Base-by-base conservation (phyloP, 2,113 vertebrate genomes). In the Canis aureus region DNA sequence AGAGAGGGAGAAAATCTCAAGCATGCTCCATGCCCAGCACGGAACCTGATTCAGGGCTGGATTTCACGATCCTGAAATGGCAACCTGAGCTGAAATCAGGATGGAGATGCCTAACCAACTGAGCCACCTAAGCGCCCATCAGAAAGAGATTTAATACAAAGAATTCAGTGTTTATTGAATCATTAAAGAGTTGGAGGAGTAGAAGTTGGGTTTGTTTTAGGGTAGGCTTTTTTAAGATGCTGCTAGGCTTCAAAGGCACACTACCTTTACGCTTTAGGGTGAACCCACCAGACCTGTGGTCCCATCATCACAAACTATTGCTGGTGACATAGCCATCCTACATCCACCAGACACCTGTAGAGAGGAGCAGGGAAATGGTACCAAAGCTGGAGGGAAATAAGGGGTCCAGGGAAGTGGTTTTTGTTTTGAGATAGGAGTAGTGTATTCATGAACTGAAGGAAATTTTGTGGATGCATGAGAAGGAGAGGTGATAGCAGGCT, bases 351-450 rank as follows among this genome's bases (percentile, higher is more conserved):
- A 73, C 25, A 23, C n/a, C n/a, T 43, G 7, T 82, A 15, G 19
- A 60, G 64, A 92, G 66, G 9, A 85, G 51, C 64, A 8, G 3
- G n/a, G 64, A 84, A 74, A 27, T 89, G 62, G 23, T 74, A 60
- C 13, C 86, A 80, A 80, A 79, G 69, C 62, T 96, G 59, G 89
- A 78, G 13, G 51, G 43, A 20, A n/a, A 60, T 60, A 80, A 81
- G 25, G 32, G 29, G 32, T 69, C 49, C 19, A 51, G 10, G 0
- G 38, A 78, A 79, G 10, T 84, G 49, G 29, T 64, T 43, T 94
- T 94, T 88, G 32, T 85, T 94, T 92, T 94, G 62, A 96, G 35
- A 8, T 89, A 32, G 80, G n/a, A 51, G 51, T 84, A 64, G 57
- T 23, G 29, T 92, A 53, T 53, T 93, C 59, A n/a, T 78, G 55